Evolutionary conservation across 2,888 invertebrate species (phyloP).

Genomic region (Drosophila ochracea): DNA sequence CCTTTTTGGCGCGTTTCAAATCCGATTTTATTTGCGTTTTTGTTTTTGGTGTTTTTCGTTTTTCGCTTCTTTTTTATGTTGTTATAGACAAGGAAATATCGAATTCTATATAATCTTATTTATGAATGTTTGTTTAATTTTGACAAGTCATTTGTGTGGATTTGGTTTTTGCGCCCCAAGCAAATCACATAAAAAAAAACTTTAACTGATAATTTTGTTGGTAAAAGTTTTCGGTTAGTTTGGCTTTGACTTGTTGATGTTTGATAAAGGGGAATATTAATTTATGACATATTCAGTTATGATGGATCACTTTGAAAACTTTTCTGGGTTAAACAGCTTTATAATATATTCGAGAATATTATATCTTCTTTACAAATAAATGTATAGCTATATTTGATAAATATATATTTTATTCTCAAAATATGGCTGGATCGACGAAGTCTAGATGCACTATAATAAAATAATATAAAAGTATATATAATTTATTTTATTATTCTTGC

Average conservation of each 20-base stretch:
- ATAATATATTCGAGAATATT: background rate
- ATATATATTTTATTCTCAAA: background rate
- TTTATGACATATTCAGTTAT: background rate
- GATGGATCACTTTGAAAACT: background rate
- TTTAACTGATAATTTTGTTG: background rate
- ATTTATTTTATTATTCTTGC: background rate
- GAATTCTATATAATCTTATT: conserved; percentile 27
- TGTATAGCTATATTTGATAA: background rate
- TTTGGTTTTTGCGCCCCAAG: background rate
- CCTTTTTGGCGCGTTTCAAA: conserved; percentile 46
- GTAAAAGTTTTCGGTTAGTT: background rate
- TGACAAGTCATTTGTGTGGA: conserved; percentile 33
- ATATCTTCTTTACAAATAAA: background rate
- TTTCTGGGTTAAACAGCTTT: background rate
- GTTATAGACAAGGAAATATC: conserved; percentile 9
- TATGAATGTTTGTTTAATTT: conserved; percentile 25
- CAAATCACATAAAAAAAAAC: background rate
- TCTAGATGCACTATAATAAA: too few relatives aligned
- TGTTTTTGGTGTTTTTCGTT: background rate
- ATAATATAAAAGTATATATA: background rate
- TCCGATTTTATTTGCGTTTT: conserved; percentile 35
- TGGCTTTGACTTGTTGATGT: background rate
- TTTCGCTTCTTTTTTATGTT: background rate
- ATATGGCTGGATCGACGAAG: too few relatives aligned
- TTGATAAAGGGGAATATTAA: background rate